Conservation (phyloP, 2,797 vertebrate genomes). For the Botia almorhae region DNA sequence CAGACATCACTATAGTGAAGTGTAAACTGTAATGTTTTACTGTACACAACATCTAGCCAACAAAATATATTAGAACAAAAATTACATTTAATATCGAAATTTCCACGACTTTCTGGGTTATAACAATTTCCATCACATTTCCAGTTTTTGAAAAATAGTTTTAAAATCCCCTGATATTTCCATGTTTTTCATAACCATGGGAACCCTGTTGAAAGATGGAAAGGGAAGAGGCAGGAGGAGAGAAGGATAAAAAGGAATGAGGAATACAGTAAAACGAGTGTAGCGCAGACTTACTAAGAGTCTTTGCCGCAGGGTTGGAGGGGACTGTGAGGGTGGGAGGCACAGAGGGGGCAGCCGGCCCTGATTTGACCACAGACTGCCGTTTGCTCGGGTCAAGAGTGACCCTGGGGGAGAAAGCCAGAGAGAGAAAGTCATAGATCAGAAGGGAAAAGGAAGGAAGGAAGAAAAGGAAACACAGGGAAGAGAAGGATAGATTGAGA, state of each 20-base stretch:
- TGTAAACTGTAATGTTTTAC: neutral
- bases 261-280: constrained; percentile 61
- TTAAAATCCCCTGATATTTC: neutral
- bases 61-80: constrained; percentile 1
- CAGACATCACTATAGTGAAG: neutral
- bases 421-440: constrained; percentile 49
- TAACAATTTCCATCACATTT: no score
- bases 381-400: constrained; percentile 85
- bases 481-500: constrained; percentile 41
- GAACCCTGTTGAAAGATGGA: constrained; percentile 32
- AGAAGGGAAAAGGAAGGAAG: constrained; percentile 19
- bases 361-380: constrained; percentile 80
- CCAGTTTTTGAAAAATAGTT: no score
- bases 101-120: no score
- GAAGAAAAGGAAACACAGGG: constrained; percentile 44
- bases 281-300: constrained; percentile 85
- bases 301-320: constrained; percentile 81
- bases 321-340: constrained; percentile 75
- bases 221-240: constrained; percentile 23
- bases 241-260: constrained; percentile 20
- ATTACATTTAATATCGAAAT: neutral
- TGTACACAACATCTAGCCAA: neutral
- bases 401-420: constrained; percentile 82
- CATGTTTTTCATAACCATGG: constrained; percentile 13
- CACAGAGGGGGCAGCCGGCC: constrained; percentile 76